Conservation (phyloP, 1,140 invertebrate species). For the Drosophila aff. region DNA sequence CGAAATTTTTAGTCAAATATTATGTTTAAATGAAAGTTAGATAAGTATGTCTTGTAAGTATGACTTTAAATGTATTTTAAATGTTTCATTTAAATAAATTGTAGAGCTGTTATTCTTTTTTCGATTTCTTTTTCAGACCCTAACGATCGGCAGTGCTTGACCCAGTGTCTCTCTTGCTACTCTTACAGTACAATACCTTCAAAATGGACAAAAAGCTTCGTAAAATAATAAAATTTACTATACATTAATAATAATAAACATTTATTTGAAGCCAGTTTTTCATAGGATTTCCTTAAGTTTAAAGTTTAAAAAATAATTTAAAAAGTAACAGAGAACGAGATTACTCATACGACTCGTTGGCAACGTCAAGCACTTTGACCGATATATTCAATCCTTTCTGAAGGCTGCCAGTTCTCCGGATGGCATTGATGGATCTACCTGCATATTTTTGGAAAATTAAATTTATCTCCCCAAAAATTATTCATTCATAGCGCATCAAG, state of each 20-base stretch:
- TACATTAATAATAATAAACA: background rate
- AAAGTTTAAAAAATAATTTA: background rate
- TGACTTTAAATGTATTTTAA: no score
- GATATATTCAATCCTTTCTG: slow-evolving; percentile 9
- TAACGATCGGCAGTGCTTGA: background rate
- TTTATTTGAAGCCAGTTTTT: background rate
- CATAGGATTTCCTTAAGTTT: no score
- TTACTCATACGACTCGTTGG: slow-evolving; percentile 1
- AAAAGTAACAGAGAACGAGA: background rate
- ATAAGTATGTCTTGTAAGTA: no score
- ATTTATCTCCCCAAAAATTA: slow-evolving; percentile 7
- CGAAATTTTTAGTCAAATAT: no score
- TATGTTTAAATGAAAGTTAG: no score
- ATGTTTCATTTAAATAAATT: no score
- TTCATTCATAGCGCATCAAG: slow-evolving; percentile 38
- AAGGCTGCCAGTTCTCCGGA: background rate
- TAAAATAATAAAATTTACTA: background rate
- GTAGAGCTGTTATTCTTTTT: no score
- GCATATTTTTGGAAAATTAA: slow-evolving; percentile 13
- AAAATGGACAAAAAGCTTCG: background rate
- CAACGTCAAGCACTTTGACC: slow-evolving; percentile 6
- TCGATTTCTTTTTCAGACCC: background rate
- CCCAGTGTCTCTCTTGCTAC: background rate
- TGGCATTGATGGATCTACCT: slow-evolving; percentile 16
- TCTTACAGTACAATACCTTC: no score